phyloP scores from a whole-genome alignment of 2,113 vertebrate species.

The Coreoperca whiteheadi region DNA sequence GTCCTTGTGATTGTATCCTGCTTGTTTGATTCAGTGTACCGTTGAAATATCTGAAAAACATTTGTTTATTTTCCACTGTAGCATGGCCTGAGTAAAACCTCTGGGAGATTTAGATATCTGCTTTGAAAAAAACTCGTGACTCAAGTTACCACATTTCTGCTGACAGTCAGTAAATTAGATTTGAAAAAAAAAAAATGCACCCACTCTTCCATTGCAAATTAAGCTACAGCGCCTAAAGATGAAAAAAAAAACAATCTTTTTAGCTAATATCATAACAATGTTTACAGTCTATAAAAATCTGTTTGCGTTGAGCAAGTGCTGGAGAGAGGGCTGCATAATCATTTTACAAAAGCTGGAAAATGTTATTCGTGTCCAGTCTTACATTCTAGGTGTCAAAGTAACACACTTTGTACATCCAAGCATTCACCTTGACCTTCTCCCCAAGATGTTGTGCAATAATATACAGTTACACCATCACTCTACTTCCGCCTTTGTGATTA shows the following conservation, averaged over 20 bases:
- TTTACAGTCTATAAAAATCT: constrained; percentile 12
- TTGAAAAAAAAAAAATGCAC: constrained; percentile 28
- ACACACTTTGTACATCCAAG: not conserved
- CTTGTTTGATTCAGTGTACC: constrained; percentile 17
- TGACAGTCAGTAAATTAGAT: constrained; percentile 58
- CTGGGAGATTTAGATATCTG: constrained; percentile 37
- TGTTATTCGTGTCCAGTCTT: not conserved
- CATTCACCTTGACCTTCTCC: not conserved
- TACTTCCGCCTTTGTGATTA: not conserved
- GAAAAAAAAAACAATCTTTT: not conserved
- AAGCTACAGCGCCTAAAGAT: constrained; percentile 30
- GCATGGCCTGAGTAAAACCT: constrained; percentile 22
- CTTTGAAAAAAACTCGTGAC: constrained; percentile 56
- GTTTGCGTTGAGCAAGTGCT: not conserved
- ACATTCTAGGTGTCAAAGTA: not conserved
- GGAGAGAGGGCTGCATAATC: not conserved
- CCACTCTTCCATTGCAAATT: constrained; percentile 41
- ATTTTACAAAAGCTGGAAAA: not conserved
- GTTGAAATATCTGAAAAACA: constrained; percentile 26
- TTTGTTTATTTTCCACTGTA: constrained; percentile 23
- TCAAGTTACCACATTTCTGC: constrained; percentile 55
- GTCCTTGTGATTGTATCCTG: not conserved
- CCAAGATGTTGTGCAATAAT: not conserved
- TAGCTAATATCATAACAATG: not conserved
- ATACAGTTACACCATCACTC: not conserved